These are phyloP conservation scores for Onychostoma macrolepis DNA, from an alignment of 2,113 vertebrate species.

Conservation along the genomic window DNA sequence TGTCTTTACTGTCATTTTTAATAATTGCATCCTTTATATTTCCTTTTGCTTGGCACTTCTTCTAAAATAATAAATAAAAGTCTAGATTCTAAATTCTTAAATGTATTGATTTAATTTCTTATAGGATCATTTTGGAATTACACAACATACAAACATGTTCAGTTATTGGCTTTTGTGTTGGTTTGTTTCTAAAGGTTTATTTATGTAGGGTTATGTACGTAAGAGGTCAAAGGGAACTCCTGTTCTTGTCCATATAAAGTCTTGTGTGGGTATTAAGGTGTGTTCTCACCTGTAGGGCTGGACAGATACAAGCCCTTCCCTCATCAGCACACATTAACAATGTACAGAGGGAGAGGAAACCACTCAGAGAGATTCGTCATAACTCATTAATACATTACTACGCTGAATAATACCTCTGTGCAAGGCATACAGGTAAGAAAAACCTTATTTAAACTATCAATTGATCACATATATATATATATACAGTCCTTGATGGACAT, in stretches of 20 bases:
- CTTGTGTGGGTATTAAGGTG: constrained; percentile 62
- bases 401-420: not conserved
- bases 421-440: constrained; percentile 14
- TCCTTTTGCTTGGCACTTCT: not conserved
- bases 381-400: constrained; percentile 9
- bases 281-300: constrained; percentile 68
- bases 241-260: constrained; percentile 44
- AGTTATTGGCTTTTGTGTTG: not conserved
- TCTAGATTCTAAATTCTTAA: no score
- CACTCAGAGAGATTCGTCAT: not conserved
- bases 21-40: not conserved
- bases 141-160: not conserved
- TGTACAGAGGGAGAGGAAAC: constrained; percentile 37
- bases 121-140: not conserved
- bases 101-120: not conserved
- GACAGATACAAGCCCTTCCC: constrained; percentile 64
- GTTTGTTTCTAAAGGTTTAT: constrained; percentile 10
- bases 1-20: not conserved
- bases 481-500: not conserved
- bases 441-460: not conserved
- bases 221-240: not conserved
- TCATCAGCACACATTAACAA: constrained; percentile 41
- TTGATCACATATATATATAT: not conserved
- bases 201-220: not conserved
- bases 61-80: no score